Conservation (phyloP, 2,113 vertebrate species). For the Jaculus jaculus region DNA sequence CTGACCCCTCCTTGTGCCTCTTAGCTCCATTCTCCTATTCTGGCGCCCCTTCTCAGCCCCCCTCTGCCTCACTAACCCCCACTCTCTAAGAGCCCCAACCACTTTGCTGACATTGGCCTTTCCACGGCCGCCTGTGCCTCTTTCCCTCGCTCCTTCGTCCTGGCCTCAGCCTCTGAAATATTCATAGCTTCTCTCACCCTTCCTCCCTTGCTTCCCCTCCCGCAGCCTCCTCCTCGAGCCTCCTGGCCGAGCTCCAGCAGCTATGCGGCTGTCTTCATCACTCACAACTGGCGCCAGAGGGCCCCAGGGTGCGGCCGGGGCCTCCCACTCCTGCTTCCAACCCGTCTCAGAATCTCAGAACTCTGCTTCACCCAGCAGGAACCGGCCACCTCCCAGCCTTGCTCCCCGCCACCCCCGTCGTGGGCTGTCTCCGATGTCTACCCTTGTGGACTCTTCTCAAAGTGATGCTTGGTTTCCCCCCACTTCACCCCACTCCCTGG, state of each 20-base stretch:
- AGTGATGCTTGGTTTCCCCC: neutral
- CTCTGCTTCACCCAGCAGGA: neutral
- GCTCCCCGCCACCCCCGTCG: too few species aligned
- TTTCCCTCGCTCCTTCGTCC: neutral
- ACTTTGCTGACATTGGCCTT: neutral
- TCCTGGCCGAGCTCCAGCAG: neutral
- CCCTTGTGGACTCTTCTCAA: neutral
- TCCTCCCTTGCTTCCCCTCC: neutral
- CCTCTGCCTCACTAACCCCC: neutral
- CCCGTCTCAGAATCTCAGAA: neutral
- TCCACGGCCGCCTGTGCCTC: neutral
- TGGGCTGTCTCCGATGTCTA: too few species aligned
- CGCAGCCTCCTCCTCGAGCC: constrained; percentile 20
- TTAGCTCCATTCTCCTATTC: neutral
- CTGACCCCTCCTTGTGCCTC: neutral
- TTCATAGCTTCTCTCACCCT: constrained; percentile 37
- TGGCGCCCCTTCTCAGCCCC: neutral
- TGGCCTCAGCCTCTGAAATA: constrained; percentile 55
- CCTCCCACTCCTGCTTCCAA: neutral
- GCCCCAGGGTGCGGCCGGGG: neutral
- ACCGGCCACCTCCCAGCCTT: neutral
- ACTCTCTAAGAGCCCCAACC: neutral
- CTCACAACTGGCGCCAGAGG: neutral
- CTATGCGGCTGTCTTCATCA: constrained; percentile 13
- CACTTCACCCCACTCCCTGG: too few species aligned